Conservation (phyloP, 2,888 invertebrate genomes). For the Chironomus riparius region DNA sequence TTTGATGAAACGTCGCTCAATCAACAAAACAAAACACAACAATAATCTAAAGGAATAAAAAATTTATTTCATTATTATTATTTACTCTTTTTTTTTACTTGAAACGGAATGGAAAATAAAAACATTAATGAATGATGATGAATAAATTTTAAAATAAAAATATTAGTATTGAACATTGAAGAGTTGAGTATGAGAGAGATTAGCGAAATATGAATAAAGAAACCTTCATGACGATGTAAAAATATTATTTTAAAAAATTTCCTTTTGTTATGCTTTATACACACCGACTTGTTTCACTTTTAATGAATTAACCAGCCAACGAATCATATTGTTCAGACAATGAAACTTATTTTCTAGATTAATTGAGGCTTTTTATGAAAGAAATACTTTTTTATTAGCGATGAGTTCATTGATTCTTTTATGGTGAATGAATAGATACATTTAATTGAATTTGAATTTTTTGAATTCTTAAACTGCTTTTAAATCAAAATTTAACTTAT, state of each 20-base stretch:
- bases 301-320: not conserved
- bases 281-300: not conserved
- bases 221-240: not conserved
- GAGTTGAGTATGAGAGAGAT: not conserved
- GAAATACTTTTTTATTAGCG: not conserved
- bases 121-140: constrained; percentile 17
- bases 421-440: too few species aligned
- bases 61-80: not conserved
- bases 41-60: not conserved
- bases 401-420: not conserved
- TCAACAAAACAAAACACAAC: constrained; percentile 17
- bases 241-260: not conserved
- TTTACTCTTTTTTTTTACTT: not conserved
- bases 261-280: not conserved
- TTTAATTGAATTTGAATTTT: too few species aligned
- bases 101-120: not conserved
- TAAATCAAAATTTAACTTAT: too few species aligned
- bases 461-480: too few species aligned
- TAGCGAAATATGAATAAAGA: not conserved
- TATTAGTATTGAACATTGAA: not conserved
- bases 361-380: not conserved
- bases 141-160: not conserved
- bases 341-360: not conserved
- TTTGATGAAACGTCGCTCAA: constrained; percentile 24
- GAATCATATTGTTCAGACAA: not conserved